These are phyloP conservation scores for Girardia tigrina DNA, from an alignment of 2,888 invertebrate species.

Conservation along the genomic window DNA sequence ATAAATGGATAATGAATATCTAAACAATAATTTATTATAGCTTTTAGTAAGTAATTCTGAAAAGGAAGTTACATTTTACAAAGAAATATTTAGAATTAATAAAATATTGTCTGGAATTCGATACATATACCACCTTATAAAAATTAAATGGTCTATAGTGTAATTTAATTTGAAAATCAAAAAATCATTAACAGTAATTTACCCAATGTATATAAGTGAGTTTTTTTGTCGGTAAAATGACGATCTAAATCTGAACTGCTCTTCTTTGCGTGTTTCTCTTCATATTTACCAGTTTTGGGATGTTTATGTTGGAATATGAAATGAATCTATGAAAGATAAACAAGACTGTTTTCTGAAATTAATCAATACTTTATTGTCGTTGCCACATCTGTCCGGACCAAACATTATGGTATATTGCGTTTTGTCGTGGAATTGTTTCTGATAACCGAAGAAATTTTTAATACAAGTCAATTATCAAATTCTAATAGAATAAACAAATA, in stretches of 20 bases:
- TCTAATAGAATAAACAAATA: constrained; percentile 29
- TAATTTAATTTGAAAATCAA: neutral
- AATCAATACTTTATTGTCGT: constrained; percentile 66
- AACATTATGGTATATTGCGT: constrained; percentile 98
- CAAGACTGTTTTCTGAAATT: no score
- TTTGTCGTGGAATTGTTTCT: constrained; percentile 73
- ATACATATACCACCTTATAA: no score
- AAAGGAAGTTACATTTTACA: no score
- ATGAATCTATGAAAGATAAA: constrained; percentile 57
- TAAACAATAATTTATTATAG: no score
- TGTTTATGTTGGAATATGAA: constrained; percentile 87
- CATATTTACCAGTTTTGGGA: constrained; percentile 71
- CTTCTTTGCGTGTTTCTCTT: constrained; percentile 90
- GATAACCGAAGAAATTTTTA: constrained; percentile 38
- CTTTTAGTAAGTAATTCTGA: no score
- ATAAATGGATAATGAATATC: no score
- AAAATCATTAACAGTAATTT: constrained; percentile 37
- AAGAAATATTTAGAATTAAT: no score
- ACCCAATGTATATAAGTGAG: constrained; percentile 67
- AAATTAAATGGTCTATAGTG: no score
- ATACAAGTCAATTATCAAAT: neutral
- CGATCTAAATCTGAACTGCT: constrained; percentile 58
- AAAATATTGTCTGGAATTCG: no score
- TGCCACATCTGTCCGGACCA: constrained; percentile 96
- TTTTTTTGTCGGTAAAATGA: constrained; percentile 70